phyloP scores from a whole-genome alignment of 2,113 vertebrate genomes.

The Anser brachyrhynchus region DNA sequence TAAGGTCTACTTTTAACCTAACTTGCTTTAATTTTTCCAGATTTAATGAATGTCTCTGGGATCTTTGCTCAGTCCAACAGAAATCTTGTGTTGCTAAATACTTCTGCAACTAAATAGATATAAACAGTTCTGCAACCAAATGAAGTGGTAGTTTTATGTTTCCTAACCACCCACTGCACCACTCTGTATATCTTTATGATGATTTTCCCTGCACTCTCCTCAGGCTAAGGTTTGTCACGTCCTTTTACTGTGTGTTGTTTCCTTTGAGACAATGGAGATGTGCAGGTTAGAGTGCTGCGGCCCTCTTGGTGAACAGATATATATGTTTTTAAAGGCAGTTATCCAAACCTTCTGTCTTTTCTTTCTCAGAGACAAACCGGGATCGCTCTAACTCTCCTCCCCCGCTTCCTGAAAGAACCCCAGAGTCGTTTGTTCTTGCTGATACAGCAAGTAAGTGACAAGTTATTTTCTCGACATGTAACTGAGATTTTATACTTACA shows the following conservation, averaged over 20 bases:
- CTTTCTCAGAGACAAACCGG: conserved; percentile 25
- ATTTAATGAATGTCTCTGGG: not conserved
- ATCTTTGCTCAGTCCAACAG: not conserved
- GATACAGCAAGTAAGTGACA: conserved; percentile 77
- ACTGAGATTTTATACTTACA: not conserved
- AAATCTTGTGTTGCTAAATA: not conserved
- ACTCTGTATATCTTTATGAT: accelerated
- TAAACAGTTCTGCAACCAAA: not conserved
- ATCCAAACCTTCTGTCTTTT: not conserved
- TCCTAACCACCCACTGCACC: not conserved
- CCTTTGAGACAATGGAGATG: not conserved
- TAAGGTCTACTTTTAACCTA: not conserved
- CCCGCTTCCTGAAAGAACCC: conserved; percentile 83
- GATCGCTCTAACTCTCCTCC: conserved; percentile 62
- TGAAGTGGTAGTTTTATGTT: not conserved
- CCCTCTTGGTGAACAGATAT: not conserved
- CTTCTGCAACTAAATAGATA: not conserved
- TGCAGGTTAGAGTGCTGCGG: not conserved
- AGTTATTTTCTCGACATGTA: not conserved
- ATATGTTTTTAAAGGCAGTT: not conserved
- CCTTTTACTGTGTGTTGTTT: not conserved
- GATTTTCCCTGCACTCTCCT: not conserved
- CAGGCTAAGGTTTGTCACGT: not conserved
- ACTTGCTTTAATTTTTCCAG: not conserved
- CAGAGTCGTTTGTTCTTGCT: conserved; percentile 80